Base-by-base conservation (phyloP, 2,888 invertebrate species). In the Gryllus longicercus region DNA sequence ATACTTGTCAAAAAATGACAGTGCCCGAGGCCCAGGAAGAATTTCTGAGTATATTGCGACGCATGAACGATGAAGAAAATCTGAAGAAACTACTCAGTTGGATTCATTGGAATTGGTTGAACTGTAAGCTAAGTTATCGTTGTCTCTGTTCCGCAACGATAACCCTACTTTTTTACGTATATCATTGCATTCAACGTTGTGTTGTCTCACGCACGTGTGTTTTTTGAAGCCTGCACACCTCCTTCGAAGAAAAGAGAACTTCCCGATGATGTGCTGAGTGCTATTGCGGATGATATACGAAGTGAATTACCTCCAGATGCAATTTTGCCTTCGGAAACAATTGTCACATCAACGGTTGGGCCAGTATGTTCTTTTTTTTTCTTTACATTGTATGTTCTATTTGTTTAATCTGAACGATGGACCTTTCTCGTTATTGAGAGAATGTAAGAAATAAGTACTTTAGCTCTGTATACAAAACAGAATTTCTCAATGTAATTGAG, bases 41-140 rank as follows among this genome's bases (percentile, higher is more conserved):
- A 74, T 82, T 82, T 77, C 50, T 82, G 16, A 74, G 76, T 49
- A 80, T 82, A 14, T 49, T 82, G 50, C 75, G 81, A 21, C 75
- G 80, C 50, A 63, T 82, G 25, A 77, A 79, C 21, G 79, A 80
- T 75, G 51, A 77, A 23, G 79, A 80, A 50, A 81, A 77, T 16
- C 76, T 77, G n/a, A 77, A 74, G 12, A 50, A 78, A 74, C 63
- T 82, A 4, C 77, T 81, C 12, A 50, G 38, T 76, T 82, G 82
- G 82, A 81, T 82, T 75, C 76, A 80, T 11, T 79, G 80, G 49
- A 82, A 82, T 25, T 82, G 82, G 82, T 51, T 80, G 38, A 79
- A 75, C 74, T 80, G 80, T 77, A 79, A 77, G 21, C 23, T 63
- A 63, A 63, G n/a, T 51, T 79, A 4, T 51, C 18, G 51, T 78